These are phyloP conservation scores for Agrypnia vestita DNA, from an alignment of 1,140 invertebrate genomes.

Conservation along the genomic window DNA sequence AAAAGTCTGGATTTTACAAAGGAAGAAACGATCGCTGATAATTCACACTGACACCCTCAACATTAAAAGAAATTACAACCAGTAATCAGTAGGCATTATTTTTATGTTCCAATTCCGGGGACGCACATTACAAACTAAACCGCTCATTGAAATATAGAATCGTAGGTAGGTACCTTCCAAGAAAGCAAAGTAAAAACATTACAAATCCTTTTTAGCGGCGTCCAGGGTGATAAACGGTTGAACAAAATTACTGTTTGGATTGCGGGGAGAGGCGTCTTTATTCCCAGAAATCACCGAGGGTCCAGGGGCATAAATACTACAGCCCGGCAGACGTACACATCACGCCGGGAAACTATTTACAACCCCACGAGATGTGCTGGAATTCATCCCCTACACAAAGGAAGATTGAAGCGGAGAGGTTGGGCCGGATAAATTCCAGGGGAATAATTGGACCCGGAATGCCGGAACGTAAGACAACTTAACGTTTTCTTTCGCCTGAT, in stretches of 20 bases:
- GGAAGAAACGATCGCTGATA: too few species aligned
- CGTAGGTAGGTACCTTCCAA: too few species aligned
- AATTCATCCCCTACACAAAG: not conserved
- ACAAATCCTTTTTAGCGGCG: not conserved
- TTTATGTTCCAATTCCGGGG: too few species aligned
- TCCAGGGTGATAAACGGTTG: conserved; percentile 30
- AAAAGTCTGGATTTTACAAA: too few species aligned
- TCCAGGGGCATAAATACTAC: conserved; percentile 7
- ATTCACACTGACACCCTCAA: too few species aligned
- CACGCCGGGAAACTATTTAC: conserved; percentile 25
- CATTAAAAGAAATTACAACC: too few species aligned
- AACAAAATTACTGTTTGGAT: conserved; percentile 38
- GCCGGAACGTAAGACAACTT: not conserved
- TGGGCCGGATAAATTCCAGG: conserved; percentile 8
- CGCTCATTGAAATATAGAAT: too few species aligned
- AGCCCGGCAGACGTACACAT: not conserved
- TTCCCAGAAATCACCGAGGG: conserved; percentile 25
- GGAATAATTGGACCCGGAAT: conserved; percentile 21
- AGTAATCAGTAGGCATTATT: too few species aligned
- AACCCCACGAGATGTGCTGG: not conserved
- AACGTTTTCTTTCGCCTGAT: too few species aligned
- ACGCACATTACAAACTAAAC: too few species aligned
- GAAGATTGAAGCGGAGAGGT: not conserved
- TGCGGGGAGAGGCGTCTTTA: conserved; percentile 28
- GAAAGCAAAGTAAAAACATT: not conserved